phyloP scores from a whole-genome alignment of 2,888 invertebrate species.

The Thymelicus sylvestris region DNA sequence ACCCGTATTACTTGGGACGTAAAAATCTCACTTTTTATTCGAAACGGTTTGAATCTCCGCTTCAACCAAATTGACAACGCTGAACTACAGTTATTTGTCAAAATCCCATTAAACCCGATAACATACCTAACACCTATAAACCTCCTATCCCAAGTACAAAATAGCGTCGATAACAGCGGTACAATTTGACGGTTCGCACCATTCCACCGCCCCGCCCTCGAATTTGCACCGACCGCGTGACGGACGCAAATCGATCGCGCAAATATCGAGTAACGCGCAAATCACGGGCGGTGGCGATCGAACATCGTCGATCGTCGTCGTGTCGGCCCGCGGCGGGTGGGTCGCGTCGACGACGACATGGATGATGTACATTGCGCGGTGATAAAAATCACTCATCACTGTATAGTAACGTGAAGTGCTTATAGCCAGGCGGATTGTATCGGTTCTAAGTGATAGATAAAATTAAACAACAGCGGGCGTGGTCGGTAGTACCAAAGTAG shows the following conservation, averaged over 20 bases:
- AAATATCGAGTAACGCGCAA: conserved; percentile 49
- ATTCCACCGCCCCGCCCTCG: conserved; percentile 23
- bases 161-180: conserved; percentile 25
- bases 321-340: conserved; percentile 41
- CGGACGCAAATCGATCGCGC: conserved; percentile 41
- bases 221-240: conserved; percentile 35
- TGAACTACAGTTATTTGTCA: no score
- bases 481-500: no score
- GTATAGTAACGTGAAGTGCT: no score
- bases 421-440: no score
- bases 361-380: conserved; percentile 16
- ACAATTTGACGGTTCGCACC: conserved; percentile 35
- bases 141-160: neutral
- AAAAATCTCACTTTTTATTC: no score
- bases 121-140: conserved; percentile 1
- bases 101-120: no score
- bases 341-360: conserved; percentile 7
- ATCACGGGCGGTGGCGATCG: conserved; percentile 48
- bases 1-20: no score
- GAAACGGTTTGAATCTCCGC: no score
- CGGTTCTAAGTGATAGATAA: no score
- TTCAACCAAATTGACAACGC: no score
- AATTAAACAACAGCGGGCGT: no score
- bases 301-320: conserved; percentile 38
- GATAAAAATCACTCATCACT: no score